Evolutionary conservation across 1,140 invertebrate genomes (phyloP), one percentile per base, ranked within the genome.

Genomic region (Chymomyza costata): DNA sequence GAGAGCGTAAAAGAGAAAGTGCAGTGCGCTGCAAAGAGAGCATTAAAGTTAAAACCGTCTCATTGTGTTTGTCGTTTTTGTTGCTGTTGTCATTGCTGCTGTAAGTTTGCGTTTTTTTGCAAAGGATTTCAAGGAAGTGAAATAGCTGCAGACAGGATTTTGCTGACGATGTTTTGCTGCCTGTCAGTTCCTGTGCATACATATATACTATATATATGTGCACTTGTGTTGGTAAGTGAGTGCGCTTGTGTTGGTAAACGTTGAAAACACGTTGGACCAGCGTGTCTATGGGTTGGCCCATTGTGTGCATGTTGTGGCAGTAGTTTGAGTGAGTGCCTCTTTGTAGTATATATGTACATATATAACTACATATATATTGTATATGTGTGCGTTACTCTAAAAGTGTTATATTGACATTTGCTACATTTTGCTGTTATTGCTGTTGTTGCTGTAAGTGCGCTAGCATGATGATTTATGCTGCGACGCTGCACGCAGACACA

Each of bases 361-460:
- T 8, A 25, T 25, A 25, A 25, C 21, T 25, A 25, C 21, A 25
- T 25, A 25, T 5, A 8, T n/a, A 17, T 16, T 28, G 17, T 30
- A 25, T 30, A n/a, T 39, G 43, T 45, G 43, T 54, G 30, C 37
- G 55, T 34, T 56, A n/a, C n/a, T n/a, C n/a, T 44, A 30, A 70
- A 78, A 76, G 71, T 78, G 71, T 76, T 76, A 71, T 71, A 76
- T 76, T 76, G 71, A 71, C 71, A 76, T 76, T 76, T 76, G 66
- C 62, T 59, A 66, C 56, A 78, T 55, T 61, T 61, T 61, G 8
- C 21, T 25, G 8, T 5, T 8, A 8, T 8, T 21, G 8, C 3
- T 8, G 21, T 8, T 21, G 46, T 44, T 51, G 43, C 44, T 61
- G 39, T 51, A 55, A 61, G 21, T 25, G 21, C 21, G 21, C 21